These are phyloP conservation scores for Chlamydotis undulata DNA, from an alignment of 2,113 vertebrate species.

Conservation along the genomic window DNA sequence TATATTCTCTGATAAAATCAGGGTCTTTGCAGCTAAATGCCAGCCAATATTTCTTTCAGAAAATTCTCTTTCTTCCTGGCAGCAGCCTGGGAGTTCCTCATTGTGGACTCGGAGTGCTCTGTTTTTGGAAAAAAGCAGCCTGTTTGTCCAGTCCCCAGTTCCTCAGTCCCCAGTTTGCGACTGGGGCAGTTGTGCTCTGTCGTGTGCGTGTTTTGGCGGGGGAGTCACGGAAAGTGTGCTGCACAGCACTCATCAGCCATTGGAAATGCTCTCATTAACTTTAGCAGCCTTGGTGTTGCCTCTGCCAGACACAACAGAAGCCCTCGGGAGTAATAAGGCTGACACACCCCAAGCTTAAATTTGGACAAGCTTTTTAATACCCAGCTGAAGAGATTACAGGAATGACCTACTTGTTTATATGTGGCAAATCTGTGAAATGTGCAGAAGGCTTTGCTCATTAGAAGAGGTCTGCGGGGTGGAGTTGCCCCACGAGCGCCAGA, in stretches of 20 bases:
- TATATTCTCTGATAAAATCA: background rate
- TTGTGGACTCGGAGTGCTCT: accelerated
- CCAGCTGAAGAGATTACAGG: slow-evolving; percentile 56
- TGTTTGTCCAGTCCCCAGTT: background rate
- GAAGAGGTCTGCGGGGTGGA: background rate
- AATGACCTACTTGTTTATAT: slow-evolving; percentile 61
- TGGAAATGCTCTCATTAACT: background rate
- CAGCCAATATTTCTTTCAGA: background rate
- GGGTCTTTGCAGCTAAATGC: background rate
- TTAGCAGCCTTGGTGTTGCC: background rate
- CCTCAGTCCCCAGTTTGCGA: background rate
- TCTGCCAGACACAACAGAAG: background rate
- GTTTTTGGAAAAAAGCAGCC: background rate
- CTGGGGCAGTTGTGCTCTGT: background rate
- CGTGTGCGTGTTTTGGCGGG: background rate
- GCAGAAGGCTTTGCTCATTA: slow-evolving; percentile 42
- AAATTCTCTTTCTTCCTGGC: background rate
- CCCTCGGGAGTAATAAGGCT: slow-evolving; percentile 1
- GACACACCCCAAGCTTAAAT: slow-evolving; percentile 63
- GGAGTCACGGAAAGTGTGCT: background rate
- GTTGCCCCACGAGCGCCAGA: background rate
- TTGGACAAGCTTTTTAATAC: slow-evolving; percentile 64
- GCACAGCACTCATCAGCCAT: background rate
- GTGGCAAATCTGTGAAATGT: background rate
- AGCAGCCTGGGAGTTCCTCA: background rate